phyloP scores from a whole-genome alignment of 1,140 invertebrate genomes.

The Drosophila ironensis region DNA sequence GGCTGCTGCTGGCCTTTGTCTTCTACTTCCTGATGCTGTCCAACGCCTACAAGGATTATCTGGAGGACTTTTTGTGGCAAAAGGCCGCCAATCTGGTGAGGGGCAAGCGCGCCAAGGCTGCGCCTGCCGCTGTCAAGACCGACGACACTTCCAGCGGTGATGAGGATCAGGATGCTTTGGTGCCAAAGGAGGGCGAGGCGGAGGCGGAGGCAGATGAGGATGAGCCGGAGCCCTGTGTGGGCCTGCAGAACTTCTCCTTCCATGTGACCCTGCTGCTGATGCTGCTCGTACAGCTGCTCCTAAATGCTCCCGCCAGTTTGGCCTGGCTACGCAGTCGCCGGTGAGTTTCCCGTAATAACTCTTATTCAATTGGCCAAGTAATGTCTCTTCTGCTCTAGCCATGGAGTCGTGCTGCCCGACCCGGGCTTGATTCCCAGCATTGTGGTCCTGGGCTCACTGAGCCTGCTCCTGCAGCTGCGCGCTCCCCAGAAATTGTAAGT shows the following conservation, averaged over 20 bases:
- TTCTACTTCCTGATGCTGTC: conserved; percentile 86
- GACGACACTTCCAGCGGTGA: background rate
- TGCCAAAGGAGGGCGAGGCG: background rate
- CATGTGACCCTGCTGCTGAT: conserved; percentile 85
- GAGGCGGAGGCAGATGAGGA: conserved; percentile 1
- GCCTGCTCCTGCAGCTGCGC: conserved; percentile 61
- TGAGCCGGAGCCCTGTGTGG: conserved; percentile 34
- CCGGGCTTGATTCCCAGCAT: conserved; percentile 54
- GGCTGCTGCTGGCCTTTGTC: conserved; percentile 82
- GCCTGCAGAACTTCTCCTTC: conserved; percentile 82
- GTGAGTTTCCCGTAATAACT: conserved; percentile 77
- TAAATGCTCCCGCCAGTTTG: conserved; percentile 84
- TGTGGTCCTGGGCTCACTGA: conserved; percentile 43
- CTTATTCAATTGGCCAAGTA: background rate
- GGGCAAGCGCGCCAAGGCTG: background rate
- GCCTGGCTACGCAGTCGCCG: conserved; percentile 86
- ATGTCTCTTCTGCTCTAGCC: background rate
- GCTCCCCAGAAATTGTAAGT: conserved; percentile 77
- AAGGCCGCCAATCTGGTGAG: conserved; percentile 73
- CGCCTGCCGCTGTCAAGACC: background rate
- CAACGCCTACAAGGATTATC: conserved; percentile 88
- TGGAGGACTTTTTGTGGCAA: conserved; percentile 86
- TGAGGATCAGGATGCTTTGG: background rate
- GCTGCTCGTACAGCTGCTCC: conserved; percentile 83
- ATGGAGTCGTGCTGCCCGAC: conserved; percentile 59